These are phyloP conservation scores for Sylvietta virens DNA, from an alignment of 2,113 vertebrate species.

Conservation along the genomic window DNA sequence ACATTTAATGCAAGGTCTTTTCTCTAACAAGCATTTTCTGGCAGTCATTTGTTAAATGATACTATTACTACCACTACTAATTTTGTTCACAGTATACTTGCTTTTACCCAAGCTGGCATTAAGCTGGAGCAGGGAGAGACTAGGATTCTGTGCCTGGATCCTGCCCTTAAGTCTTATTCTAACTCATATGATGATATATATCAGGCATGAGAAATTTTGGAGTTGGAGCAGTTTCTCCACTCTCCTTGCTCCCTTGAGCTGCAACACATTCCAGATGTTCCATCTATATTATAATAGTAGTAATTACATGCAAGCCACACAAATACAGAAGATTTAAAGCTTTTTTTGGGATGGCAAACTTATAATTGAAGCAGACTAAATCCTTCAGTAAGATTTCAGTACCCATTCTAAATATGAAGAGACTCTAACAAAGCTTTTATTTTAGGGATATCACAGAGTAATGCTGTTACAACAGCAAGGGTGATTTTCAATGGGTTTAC, in stretches of 20 bases:
- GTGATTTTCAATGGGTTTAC: neutral
- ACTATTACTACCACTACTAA: neutral
- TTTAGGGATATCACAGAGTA: neutral
- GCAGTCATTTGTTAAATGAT: neutral
- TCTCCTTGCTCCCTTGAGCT: neutral
- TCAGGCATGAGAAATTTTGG: neutral
- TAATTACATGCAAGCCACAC: neutral
- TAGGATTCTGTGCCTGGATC: neutral
- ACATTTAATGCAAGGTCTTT: neutral
- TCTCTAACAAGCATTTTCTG: neutral
- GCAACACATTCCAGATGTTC: neutral
- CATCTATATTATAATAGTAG: neutral
- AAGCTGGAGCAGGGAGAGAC: neutral
- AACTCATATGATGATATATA: neutral
- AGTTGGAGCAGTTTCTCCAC: neutral
- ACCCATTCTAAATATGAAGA: neutral
- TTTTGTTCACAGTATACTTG: neutral
- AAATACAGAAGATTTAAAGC: neutral
- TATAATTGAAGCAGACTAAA: neutral
- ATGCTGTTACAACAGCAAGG: neutral
- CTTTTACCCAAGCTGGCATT: neutral
- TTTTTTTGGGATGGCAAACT: neutral
- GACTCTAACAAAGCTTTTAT: neutral
- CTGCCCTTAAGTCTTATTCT: neutral
- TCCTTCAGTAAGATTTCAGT: neutral